Percentiles rank a stretch among this genome's conserved stretches.
Conservation (phyloP, 2,888 invertebrate species). For the Pyrgus malvae region DNA sequence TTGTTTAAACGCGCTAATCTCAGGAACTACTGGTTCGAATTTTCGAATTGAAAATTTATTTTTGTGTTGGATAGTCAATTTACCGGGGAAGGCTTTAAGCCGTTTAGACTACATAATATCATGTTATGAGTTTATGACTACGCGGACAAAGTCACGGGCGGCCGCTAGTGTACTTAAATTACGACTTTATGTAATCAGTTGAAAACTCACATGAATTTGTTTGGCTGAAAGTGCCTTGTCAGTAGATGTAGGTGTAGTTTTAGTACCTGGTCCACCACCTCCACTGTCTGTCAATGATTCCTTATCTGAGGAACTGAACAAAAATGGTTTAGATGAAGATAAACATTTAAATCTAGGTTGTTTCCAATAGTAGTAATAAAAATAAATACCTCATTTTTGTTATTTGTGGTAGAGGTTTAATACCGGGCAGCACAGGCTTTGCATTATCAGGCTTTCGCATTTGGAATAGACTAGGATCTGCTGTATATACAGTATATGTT, state of each 20-base stretch:
- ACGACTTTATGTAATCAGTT: no score
- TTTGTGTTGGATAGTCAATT: no score
- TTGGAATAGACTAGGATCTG: constrained; percentile 91
- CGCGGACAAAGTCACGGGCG: no score
- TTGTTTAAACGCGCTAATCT: no score
- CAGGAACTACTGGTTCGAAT: no score
- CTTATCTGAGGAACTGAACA: constrained; percentile 85
- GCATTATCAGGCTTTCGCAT: constrained; percentile 56
- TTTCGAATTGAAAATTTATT: no score
- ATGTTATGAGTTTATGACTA: no score
- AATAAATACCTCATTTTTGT: constrained; percentile 82
- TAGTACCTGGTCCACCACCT: constrained; percentile 53
- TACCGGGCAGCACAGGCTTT: constrained; percentile 62
- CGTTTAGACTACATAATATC: no score
- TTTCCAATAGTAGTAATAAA: no score
- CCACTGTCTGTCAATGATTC: constrained; percentile 86
- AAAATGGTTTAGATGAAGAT: neutral
- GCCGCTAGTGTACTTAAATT: no score
- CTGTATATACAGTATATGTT: constrained; percentile 89
- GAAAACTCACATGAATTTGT: constrained; percentile 65
- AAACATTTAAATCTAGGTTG: no score
- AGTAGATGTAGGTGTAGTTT: constrained; percentile 59
- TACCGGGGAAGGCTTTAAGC: no score
- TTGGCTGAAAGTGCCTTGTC: constrained; percentile 59
- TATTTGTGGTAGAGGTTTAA: constrained; percentile 78